Evolutionary conservation across 2,888 invertebrate genomes (phyloP), one percentile per base, ranked within the genome.

Genomic region (Melieria crassipennis): DNA sequence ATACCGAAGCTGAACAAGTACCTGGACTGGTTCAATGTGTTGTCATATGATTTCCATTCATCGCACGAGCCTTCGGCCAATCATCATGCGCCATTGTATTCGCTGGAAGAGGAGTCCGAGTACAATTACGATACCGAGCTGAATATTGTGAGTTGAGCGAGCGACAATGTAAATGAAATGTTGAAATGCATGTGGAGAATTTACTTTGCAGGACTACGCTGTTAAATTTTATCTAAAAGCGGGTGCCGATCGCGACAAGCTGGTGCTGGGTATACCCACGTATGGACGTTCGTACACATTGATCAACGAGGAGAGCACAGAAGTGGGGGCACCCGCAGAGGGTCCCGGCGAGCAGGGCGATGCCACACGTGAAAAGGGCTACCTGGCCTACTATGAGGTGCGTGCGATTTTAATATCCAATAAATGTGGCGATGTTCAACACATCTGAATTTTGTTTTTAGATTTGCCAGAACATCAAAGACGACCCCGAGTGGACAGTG

Each of bases 41-140:
- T 97, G 47, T 93, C 95, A 4, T 97, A 97, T 86, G 97, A 97
- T 86, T 97, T 96, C 85, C 96, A 97, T 86, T 95, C 95, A 0
- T 94, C 96, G 0, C 95, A 93, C 84, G 96, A 97, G 83, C 95
- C 96, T 0, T 92, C 94, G 0, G 95, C 94, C 5, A 95, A 96
- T 87, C 97, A 97, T 84, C 97, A 97, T 87, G 92, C 96, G 0
- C 95, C 97, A 0, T 89, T 97, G 7, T 94, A 91, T 84, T 91
- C 95, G 0, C 85, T 94, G 5, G 92, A 91, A 82, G 94, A 94
- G 80, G 86, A 85, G 46, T 95, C 94, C 80, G 95, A 95, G 81
- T 96, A 96, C 86, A 96, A 95, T 86, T 95, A 92, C 76, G 95
- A 96, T 82, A 90, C 90, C 50, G 94, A 96, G 83, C 89, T 97